These are phyloP conservation scores for Uloborus diversus DNA, from an alignment of 1,140 invertebrate species.

Conservation along the genomic window DNA sequence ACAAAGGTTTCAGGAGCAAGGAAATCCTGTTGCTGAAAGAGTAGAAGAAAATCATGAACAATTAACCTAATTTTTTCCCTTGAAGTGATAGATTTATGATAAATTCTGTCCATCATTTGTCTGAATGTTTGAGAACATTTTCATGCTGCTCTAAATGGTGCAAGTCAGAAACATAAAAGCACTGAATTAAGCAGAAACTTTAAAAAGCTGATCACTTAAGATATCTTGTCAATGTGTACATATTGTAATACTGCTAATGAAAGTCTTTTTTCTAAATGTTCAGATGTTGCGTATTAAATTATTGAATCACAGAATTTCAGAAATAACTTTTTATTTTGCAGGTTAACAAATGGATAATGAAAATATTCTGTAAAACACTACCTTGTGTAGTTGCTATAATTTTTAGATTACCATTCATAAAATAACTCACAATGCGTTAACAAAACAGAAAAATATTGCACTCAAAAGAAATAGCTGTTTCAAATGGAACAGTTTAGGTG, in stretches of 20 bases:
- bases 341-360: too few species aligned
- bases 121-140: conserved; percentile 26
- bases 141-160: conserved; percentile 1
- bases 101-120: conserved; percentile 43
- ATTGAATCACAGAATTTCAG: background rate
- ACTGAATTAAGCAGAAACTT: background rate
- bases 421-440: too few species aligned
- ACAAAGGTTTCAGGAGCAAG: conserved; percentile 17
- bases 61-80: background rate
- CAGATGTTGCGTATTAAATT: background rate
- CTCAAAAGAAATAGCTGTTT: too few species aligned
- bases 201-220: conserved; percentile 32
- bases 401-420: too few species aligned
- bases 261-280: conserved; percentile 49
- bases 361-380: too few species aligned
- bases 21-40: background rate
- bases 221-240: conserved; percentile 52
- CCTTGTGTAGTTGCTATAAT: too few species aligned
- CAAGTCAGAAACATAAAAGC: background rate
- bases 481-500: too few species aligned
- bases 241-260: conserved; percentile 51
- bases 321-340: background rate
- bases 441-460: too few species aligned
- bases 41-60: conserved; percentile 2
- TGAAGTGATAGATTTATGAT: conserved; percentile 25